Conservation (phyloP, 2,797 vertebrate genomes). For the Nasua narica region DNA sequence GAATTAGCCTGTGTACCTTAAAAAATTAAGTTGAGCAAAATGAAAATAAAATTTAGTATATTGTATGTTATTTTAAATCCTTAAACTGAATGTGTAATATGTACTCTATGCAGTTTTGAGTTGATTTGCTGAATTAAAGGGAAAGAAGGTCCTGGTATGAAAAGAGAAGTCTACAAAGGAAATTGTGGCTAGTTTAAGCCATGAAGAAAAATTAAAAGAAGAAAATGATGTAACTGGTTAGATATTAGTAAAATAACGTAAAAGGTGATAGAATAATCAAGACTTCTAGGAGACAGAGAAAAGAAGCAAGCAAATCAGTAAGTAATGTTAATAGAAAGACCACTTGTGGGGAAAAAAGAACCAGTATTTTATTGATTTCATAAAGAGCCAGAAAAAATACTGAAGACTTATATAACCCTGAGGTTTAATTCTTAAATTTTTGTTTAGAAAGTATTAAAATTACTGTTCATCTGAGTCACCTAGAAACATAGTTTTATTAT, state of each 20-base stretch:
- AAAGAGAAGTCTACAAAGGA: not conserved
- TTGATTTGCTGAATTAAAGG: not conserved
- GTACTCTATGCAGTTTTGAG: not conserved
- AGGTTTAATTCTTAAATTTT: not conserved
- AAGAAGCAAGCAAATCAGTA: not conserved
- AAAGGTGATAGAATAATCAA: not conserved
- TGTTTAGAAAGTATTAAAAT: not conserved
- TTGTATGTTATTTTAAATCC: not conserved
- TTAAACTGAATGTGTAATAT: not conserved
- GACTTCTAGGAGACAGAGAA: not conserved
- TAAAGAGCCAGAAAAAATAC: not conserved
- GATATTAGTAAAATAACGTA: not conserved
- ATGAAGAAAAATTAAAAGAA: not conserved
- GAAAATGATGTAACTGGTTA: not conserved
- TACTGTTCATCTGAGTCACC: not conserved
- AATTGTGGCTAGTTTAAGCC: not conserved
- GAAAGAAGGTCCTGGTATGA: not conserved
- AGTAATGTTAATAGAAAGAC: not conserved
- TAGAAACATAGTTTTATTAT: not conserved
- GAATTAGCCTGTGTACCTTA: not conserved
- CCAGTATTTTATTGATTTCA: not conserved
- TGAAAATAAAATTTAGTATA: not conserved
- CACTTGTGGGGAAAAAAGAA: not conserved
- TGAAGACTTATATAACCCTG: not conserved
- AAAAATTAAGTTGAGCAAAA: not conserved